Percentiles rank a stretch among this genome's conserved stretches.
Evolutionary conservation across 2,797 vertebrate species (phyloP).

Genomic region (Pseudochromis fuscus): DNA sequence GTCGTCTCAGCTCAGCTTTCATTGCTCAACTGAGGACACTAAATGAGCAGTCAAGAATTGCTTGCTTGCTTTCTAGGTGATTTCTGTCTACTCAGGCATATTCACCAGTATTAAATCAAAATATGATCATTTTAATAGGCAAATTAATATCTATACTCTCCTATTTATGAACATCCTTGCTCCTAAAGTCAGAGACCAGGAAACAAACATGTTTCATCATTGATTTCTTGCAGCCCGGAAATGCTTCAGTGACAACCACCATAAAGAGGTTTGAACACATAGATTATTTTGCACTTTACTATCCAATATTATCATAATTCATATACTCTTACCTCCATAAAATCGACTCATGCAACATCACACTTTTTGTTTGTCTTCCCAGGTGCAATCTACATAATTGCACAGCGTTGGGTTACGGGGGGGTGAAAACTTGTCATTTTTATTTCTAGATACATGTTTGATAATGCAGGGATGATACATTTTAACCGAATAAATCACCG

Average conservation of each 20-base stretch:
- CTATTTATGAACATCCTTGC: constrained; percentile 60
- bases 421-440: constrained; percentile 22
- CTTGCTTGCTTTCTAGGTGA: neutral
- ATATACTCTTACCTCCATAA: constrained; percentile 43
- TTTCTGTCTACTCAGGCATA: constrained; percentile 21
- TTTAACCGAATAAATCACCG: constrained; percentile 5
- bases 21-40: constrained; percentile 2
- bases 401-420: constrained; percentile 6
- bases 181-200: constrained; percentile 37
- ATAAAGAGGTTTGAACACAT: constrained; percentile 50
- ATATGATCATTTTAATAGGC: constrained; percentile 52
- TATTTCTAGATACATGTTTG: constrained; percentile 4
- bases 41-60: constrained; percentile 14
- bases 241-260: constrained; percentile 53
- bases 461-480: neutral
- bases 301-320: constrained; percentile 52
- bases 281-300: constrained; percentile 66
- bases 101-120: constrained; percentile 42
- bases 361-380: constrained; percentile 19
- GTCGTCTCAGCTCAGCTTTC: neutral
- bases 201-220: constrained; percentile 41
- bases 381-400: constrained; percentile 28
- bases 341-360: constrained; percentile 38
- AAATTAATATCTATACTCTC: constrained; percentile 29
- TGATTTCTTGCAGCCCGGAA: constrained; percentile 44